phyloP scores from a whole-genome alignment of 2,888 invertebrate genomes.

The Ptycholaimellus sp. region DNA sequence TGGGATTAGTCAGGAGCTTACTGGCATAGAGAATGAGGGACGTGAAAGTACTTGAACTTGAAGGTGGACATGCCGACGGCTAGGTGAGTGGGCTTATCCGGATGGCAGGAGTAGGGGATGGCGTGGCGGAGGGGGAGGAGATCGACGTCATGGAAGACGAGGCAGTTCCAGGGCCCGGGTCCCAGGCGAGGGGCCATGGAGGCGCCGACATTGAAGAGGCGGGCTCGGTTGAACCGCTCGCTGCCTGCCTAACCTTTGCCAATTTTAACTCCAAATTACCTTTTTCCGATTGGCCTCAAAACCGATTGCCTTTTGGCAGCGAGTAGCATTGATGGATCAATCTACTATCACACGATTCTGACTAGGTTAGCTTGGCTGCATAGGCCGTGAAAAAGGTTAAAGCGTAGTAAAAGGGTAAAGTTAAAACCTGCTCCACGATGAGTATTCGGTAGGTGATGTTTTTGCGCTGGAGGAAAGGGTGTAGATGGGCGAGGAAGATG shows the following conservation, averaged over 20 bases:
- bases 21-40: too few species aligned
- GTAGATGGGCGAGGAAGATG: constrained; percentile 7
- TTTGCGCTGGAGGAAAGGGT: constrained; percentile 8
- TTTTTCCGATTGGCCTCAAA: too few species aligned
- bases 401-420: too few species aligned
- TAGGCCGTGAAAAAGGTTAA: neutral
- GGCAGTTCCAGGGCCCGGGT: constrained; percentile 20
- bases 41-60: constrained; percentile 7
- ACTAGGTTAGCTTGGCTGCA: neutral
- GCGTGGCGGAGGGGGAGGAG: constrained; percentile 14
- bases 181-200: too few species aligned
- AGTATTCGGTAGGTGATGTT: constrained; percentile 7
- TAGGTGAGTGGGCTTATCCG: constrained; percentile 10
- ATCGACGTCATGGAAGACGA: constrained; percentile 24
- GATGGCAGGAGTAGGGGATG: constrained; percentile 10
- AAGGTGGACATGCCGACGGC: constrained; percentile 12
- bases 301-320: too few species aligned
- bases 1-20: constrained; percentile 11
- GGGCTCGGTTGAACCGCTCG: constrained; percentile 26
- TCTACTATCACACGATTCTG: too few species aligned
- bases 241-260: constrained; percentile 20
- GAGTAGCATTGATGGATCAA: too few species aligned
- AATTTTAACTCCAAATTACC: too few species aligned
- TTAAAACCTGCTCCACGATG: constrained; percentile 13
- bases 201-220: too few species aligned